Conservation (phyloP, 1,140 invertebrate species). For the Melipona quadrifasciata region DNA sequence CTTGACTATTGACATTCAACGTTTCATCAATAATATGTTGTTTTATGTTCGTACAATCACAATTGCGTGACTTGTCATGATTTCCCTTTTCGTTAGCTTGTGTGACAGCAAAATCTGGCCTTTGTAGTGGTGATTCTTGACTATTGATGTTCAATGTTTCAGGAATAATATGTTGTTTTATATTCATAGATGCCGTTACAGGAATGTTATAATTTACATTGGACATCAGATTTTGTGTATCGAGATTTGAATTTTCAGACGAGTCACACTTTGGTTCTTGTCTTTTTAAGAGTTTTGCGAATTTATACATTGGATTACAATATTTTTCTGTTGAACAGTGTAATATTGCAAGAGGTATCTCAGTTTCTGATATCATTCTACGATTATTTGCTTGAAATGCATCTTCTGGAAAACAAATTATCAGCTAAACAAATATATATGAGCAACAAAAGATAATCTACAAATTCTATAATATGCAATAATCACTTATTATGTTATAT, state of each 20-base stretch:
- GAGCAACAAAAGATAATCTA: not conserved
- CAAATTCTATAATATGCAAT: not conserved
- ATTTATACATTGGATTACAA: constrained; percentile 85
- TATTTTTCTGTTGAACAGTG: constrained; percentile 84
- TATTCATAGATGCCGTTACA: not conserved
- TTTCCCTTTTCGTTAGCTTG: not conserved
- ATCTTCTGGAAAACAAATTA: not conserved
- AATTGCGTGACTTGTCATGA: too few species aligned
- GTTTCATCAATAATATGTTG: not conserved
- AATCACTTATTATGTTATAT: constrained; percentile 26
- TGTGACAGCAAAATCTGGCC: not conserved
- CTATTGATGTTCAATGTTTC: not conserved
- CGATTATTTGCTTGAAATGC: constrained; percentile 62
- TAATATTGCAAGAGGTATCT: constrained; percentile 86
- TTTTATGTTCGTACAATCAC: not conserved
- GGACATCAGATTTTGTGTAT: constrained; percentile 11
- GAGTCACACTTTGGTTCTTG: not conserved
- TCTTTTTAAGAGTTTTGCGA: constrained; percentile 43
- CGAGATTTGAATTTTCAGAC: not conserved
- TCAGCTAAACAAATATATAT: not conserved
- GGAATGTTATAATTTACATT: not conserved
- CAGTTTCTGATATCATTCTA: constrained; percentile 85
- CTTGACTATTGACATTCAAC: not conserved
- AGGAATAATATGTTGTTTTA: not conserved
- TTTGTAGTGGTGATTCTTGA: not conserved